phyloP scores from a whole-genome alignment of 2,888 invertebrate species.

The Lochmaea crataegi region DNA sequence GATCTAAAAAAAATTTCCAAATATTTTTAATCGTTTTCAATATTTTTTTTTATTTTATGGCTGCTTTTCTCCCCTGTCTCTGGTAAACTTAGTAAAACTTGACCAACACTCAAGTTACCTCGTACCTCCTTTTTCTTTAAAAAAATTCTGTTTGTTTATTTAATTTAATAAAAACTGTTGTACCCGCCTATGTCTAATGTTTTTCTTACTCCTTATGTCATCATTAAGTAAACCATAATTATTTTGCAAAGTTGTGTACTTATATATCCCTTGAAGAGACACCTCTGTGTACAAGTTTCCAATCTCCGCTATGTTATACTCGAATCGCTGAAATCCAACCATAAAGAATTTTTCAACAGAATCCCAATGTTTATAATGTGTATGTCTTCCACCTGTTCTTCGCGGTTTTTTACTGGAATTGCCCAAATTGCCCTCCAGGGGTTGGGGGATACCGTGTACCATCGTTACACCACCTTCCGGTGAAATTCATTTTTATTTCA shows the following conservation, averaged over 20 bases:
- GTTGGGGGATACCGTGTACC: slow-evolving; percentile 13
- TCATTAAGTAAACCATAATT: background rate
- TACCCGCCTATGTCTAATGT: too few relatives aligned
- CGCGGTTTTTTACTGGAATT: slow-evolving; percentile 48
- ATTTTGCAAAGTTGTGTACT: background rate
- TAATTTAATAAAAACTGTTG: too few relatives aligned
- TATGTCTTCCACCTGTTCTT: slow-evolving; percentile 61
- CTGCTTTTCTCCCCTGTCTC: too few relatives aligned
- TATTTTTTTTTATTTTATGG: too few relatives aligned
- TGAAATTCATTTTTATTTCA: slow-evolving; percentile 35
- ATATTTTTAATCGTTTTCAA: too few relatives aligned
- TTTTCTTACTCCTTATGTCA: too few relatives aligned
- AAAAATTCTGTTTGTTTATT: too few relatives aligned
- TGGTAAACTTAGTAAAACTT: too few relatives aligned
- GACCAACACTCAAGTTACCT: too few relatives aligned
- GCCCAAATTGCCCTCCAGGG: slow-evolving; percentile 47
- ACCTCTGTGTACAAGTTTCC: slow-evolving; percentile 48
- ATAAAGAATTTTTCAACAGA: slow-evolving; percentile 60
- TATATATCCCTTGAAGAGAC: background rate
- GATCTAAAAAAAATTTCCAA: too few relatives aligned
- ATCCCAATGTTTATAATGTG: slow-evolving; percentile 60
- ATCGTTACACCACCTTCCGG: slow-evolving; percentile 2
- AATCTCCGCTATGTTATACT: slow-evolving; percentile 46
- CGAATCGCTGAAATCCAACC: slow-evolving; percentile 53
- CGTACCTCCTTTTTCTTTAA: too few relatives aligned